Base-by-base conservation (phyloP, 2,888 invertebrate species). In the Clostera curtula region DNA sequence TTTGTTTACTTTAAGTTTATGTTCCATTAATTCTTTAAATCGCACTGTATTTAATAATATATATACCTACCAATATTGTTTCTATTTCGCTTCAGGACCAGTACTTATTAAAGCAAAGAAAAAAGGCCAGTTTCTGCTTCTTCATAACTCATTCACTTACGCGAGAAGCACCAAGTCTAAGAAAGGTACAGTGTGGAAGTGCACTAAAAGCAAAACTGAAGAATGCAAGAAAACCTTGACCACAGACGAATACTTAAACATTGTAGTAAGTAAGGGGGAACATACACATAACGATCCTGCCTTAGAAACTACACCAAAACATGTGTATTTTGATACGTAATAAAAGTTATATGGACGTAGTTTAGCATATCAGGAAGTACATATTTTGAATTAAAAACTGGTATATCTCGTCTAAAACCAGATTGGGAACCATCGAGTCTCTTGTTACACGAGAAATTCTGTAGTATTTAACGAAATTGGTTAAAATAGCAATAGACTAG, bases 171-270 rank as follows among this genome's bases (percentile, higher is more conserved):
- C 75, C 0, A 79, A 68, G 25, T 79, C 82, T 1, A 82, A 77
- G 34, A 79, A 72, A 19, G 82, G 82, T 0, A 58, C 55, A 0
- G 72, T 75, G 1, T 83, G 82, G 82, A 79, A 72, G 29, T 83
- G 82, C 34, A 56, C 65, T 0, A 48, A 55, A 2, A 71, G 65
- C 26, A 79, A 79, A 42, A 42, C 51, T 0, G 70, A 73, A 0
- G 62, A 60, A 0, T 83, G 82, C 27, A 56, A 64, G 8, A 75
- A 65, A 1, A 45, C 34, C n/a, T 23, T 45, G 13, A 58, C 50
- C 0, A 82, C 82, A 0, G 80, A 80, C 39, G 63, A 72, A 3
- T 56, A 62, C 32, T 47, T 82, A 2, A 62, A 69, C 15, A 56
- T 82, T 0, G 68, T 83, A 0, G 31, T 49, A 0, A 43, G 21